Evolutionary conservation across 2,113 vertebrate species (phyloP), one percentile per base, ranked within the genome.

Genomic region (Anthoscopus minutus): DNA sequence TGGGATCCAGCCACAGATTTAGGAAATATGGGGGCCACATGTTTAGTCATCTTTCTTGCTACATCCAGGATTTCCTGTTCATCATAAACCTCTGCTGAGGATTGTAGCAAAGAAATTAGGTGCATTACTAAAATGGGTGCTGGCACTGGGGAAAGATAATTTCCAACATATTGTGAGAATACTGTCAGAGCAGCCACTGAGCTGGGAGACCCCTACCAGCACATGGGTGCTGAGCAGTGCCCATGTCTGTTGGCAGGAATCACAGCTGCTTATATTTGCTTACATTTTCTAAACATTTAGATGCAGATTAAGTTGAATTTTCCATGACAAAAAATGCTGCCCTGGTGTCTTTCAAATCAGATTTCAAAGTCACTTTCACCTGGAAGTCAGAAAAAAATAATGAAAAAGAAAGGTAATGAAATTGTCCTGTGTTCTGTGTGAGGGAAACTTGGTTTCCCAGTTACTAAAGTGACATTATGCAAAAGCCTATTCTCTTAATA

Each of bases 11-110:
- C 18, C 38, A 62, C 2, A 6, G 11, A 58, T 45, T 11, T 22
- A 35, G 35, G 15, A 87, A 70, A 45, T 5, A 9, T 10, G 6
- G 8, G 6, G 7, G 19, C 15, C 10, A 30, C 0, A 0, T 42
- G 15, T 40, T 73, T 38, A 62, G 14, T 10, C 5, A 2, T 31
- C 16, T 35, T 64, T 72, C 27, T 60, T 44, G 48, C 16, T 51
- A 1, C 21, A 11, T n/a, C 30, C 13, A 33, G 18, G 10, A 1
- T 53, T 45, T 11, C 10, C 35, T 42, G 4, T 53, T 81, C 25
- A 9, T 27, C 4, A 2, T 13, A 81, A 86, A 58, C 28, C 13
- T 82, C 70, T 33, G 23, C 23, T 48, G 15, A 69, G 25, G 6
- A 28, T 7, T 2, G 1, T 8, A 50, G 60, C 6, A 81, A 88